Evolutionary conservation across 2,113 vertebrate genomes (phyloP).

Genomic region (Spizaetus ornatus): DNA sequence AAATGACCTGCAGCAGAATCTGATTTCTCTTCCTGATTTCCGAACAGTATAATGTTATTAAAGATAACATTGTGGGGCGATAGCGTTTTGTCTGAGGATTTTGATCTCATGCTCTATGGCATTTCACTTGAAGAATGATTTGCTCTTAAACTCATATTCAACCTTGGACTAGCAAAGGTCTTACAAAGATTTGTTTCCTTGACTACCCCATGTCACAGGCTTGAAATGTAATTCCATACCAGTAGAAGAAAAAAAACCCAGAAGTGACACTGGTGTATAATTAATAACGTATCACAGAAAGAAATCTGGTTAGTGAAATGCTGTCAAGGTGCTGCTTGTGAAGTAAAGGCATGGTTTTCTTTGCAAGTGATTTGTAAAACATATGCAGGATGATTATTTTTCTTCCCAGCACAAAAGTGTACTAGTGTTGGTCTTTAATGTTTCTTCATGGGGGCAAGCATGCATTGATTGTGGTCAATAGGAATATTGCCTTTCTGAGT

Average conservation of each 20-base stretch:
- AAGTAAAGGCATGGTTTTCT: background rate
- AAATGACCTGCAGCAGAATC: background rate
- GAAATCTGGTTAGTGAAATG: background rate
- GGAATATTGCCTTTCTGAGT: background rate
- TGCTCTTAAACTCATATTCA: background rate
- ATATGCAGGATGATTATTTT: background rate
- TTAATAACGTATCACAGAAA: background rate
- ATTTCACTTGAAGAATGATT: constrained; percentile 14
- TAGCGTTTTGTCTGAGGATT: background rate
- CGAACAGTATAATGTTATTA: background rate
- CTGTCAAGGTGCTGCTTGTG: background rate
- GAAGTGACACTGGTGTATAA: background rate
- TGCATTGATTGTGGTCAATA: background rate
- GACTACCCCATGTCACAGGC: background rate
- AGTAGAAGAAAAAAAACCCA: background rate
- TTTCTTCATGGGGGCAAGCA: background rate
- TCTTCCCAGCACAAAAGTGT: background rate
- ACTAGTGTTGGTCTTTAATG: background rate
- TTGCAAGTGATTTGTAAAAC: background rate
- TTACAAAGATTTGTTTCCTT: constrained; percentile 36
- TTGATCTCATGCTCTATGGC: background rate
- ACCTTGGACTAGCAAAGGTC: background rate
- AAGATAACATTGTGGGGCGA: background rate
- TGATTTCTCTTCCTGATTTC: background rate
- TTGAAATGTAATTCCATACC: background rate